Conservation (phyloP, 2,113 vertebrate species). For the Ictalurus furcatus region DNA sequence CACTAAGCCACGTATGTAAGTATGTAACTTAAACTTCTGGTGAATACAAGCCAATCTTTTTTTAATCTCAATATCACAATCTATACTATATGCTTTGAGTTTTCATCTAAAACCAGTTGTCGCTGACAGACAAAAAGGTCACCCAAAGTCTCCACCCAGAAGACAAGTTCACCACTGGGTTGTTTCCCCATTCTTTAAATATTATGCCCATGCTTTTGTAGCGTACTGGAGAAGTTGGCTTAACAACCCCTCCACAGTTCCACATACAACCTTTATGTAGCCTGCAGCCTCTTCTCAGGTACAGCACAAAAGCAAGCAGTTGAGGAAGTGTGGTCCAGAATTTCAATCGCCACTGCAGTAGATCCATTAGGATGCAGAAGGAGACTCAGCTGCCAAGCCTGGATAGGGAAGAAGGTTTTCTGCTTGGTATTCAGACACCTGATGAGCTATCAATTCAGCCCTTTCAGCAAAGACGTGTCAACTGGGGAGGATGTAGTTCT, state of each 20-base stretch:
- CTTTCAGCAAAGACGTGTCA: slow-evolving; percentile 53
- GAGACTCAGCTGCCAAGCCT: slow-evolving; percentile 33
- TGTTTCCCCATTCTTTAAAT: background rate
- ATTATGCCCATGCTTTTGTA: slow-evolving; percentile 6
- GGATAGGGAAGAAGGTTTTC: slow-evolving; percentile 17
- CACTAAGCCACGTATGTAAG: background rate
- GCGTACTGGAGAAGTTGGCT: background rate
- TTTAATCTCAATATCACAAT: background rate
- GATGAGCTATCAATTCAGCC: slow-evolving; percentile 56
- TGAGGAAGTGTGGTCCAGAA: slow-evolving; percentile 31
- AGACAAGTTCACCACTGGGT: background rate
- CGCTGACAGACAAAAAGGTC: background rate
- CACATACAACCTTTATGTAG: slow-evolving; percentile 36
- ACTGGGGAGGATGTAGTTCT: slow-evolving; percentile 45
- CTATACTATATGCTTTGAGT: background rate
- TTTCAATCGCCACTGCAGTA: slow-evolving; percentile 50
- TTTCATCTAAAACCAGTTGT: background rate
- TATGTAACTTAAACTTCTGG: background rate
- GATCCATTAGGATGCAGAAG: slow-evolving; percentile 50
- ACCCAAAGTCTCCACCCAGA: background rate
- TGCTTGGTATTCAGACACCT: slow-evolving; percentile 59
- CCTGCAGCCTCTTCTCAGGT: slow-evolving; percentile 27
- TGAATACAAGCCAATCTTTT: background rate
- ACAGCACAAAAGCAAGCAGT: slow-evolving; percentile 43
- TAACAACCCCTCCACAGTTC: slow-evolving; percentile 34